phyloP scores from a whole-genome alignment of 2,113 vertebrate genomes.

The Nibea albiflora region DNA sequence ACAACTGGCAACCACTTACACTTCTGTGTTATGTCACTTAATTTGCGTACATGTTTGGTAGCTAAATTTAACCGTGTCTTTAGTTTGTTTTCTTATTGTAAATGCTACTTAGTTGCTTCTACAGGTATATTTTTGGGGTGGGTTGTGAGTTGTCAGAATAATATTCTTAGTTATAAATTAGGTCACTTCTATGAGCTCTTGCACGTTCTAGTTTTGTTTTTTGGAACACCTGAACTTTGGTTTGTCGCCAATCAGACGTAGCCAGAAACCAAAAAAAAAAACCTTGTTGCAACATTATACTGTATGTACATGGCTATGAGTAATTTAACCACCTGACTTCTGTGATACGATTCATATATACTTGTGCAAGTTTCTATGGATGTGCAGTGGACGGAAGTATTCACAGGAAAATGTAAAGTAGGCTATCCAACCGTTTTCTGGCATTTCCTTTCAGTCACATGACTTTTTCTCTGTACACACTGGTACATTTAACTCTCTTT shows the following conservation, averaged over 20 bases:
- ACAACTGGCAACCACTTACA: conserved; percentile 72
- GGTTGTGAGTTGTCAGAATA: conserved; percentile 54
- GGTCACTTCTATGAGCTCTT: conserved; percentile 65
- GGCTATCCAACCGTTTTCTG: conserved; percentile 8
- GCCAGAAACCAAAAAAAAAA: conserved; percentile 41
- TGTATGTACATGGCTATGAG: conserved; percentile 20
- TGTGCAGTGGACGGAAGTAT: conserved; percentile 20
- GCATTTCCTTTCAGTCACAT: conserved; percentile 11
- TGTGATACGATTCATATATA: conserved; percentile 30
- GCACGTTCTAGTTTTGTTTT: conserved; percentile 57
- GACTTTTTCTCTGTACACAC: conserved; percentile 41
- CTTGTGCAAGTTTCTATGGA: conserved; percentile 35
- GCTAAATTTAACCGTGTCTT: conserved; percentile 69
- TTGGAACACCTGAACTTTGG: conserved; percentile 32
- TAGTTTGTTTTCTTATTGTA: conserved; percentile 74
- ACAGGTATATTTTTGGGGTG: conserved; percentile 50
- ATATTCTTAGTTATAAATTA: conserved; percentile 64
- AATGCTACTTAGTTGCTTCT: conserved; percentile 73
- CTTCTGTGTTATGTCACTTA: conserved; percentile 63
- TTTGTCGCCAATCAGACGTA: conserved; percentile 41
- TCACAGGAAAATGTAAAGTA: conserved; percentile 32
- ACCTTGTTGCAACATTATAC: conserved; percentile 20
- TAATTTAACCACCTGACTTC: conserved; percentile 35
- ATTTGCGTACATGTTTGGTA: conserved; percentile 73
- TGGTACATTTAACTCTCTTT: conserved; percentile 19